A percentile compares a stretch with the other conserved stretches of the same genome.
phyloP scores from a whole-genome alignment of 1,140 invertebrate species.

The Atta cephalotes region DNA sequence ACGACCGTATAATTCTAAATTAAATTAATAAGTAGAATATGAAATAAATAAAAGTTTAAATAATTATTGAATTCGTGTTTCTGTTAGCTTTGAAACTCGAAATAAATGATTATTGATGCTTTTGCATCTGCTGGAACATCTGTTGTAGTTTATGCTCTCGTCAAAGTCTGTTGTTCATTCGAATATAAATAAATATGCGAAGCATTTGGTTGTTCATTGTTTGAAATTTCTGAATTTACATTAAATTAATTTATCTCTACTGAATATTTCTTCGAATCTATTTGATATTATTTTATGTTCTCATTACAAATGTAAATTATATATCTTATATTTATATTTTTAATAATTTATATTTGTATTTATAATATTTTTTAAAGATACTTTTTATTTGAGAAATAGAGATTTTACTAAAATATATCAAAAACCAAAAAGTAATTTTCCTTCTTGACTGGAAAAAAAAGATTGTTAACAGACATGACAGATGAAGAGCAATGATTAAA shows the following conservation, averaged over 20 bases:
- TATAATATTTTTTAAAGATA: no score
- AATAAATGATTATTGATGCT: not conserved
- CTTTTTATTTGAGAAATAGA: not conserved
- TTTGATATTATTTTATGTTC: not conserved
- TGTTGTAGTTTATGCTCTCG: conserved; percentile 17
- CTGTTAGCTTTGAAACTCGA: not conserved
- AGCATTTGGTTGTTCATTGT: not conserved
- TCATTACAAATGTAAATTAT: not conserved
- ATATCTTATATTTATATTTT: not conserved
- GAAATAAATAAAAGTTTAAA: not conserved
- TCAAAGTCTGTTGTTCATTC: not conserved
- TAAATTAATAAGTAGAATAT: not conserved
- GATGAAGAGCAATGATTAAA: conserved; percentile 73
- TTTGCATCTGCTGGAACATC: conserved; percentile 21
- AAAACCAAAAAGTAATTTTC: not conserved
- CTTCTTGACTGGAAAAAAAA: not conserved
- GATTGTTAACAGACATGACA: not conserved
- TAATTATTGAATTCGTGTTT: not conserved
- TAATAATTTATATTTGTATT: not conserved
- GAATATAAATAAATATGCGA: conserved; percentile 4
- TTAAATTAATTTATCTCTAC: not conserved
- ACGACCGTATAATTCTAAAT: not conserved
- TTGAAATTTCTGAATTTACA: not conserved
- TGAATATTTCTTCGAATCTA: not conserved
- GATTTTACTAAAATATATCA: not conserved